A percentile compares a stretch with the other conserved stretches of the same genome.
Evolutionary conservation across 2,888 invertebrate genomes (phyloP).

Genomic region (Pseudanteris insignis): DNA sequence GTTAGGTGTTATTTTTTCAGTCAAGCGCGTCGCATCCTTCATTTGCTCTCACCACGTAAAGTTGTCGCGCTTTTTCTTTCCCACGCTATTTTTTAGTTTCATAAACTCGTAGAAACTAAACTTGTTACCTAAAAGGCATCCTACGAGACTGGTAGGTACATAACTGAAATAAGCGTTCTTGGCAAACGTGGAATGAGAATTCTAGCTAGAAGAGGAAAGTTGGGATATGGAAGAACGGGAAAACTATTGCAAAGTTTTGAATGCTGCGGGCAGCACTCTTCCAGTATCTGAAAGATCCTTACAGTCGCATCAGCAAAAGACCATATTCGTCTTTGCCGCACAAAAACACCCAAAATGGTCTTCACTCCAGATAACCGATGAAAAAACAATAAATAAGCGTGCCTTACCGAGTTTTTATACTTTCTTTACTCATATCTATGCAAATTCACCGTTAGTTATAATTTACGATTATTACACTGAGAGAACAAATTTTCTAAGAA

Average conservation of each 20-base stretch:
- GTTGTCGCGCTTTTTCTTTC: conserved; percentile 40
- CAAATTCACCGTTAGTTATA: conserved; percentile 21
- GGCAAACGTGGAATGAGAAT: conserved; percentile 46
- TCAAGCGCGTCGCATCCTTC: conserved; percentile 29
- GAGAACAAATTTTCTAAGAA: too few relatives aligned
- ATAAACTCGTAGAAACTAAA: conserved; percentile 47
- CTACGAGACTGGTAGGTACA: conserved; percentile 45
- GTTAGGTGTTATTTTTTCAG: conserved; percentile 29
- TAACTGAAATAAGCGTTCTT: conserved; percentile 48
- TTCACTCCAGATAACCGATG: conserved; percentile 30
- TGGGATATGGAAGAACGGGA: conserved; percentile 45
- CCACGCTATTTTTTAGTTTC: conserved; percentile 46
- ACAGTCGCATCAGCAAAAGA: conserved; percentile 42
- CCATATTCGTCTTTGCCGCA: conserved; percentile 34
- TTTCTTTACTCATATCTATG: conserved; percentile 10
- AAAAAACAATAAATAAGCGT: conserved; percentile 37
- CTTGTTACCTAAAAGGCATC: conserved; percentile 48
- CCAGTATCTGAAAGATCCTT: conserved; percentile 42
- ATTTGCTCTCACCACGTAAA: conserved; percentile 33
- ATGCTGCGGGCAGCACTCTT: conserved; percentile 46
- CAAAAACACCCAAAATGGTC: conserved; percentile 44
- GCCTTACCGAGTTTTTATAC: conserved; percentile 14
- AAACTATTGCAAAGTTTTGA: conserved; percentile 46
- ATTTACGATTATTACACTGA: too few relatives aligned
- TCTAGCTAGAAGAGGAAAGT: conserved; percentile 47